phyloP scores from a whole-genome alignment of 2,888 invertebrate species.

The Heliconius cydno region DNA sequence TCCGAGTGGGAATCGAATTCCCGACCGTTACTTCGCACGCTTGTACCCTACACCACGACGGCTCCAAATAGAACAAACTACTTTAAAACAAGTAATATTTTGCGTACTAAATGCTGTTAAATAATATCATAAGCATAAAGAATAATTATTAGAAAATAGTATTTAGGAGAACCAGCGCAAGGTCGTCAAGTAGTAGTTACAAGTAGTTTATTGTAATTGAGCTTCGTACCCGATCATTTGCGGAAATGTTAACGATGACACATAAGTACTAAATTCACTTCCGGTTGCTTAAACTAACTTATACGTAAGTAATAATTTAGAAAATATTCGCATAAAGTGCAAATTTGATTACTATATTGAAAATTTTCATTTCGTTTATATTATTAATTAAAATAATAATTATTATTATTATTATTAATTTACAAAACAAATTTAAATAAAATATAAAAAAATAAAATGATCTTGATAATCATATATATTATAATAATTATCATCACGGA shows the following conservation, averaged over 20 bases:
- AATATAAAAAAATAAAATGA: too few species aligned
- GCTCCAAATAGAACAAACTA: background rate
- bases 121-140: background rate
- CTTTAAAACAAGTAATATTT: background rate
- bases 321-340: background rate
- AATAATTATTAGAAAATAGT: conserved; percentile 36
- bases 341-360: background rate
- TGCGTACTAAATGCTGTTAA: background rate
- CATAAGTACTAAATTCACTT: background rate
- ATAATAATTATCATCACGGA: too few species aligned
- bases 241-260: conserved; percentile 35
- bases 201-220: conserved; percentile 35
- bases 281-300: background rate
- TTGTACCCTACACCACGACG: too few species aligned
- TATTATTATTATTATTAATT: too few species aligned
- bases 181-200: conserved; percentile 45
- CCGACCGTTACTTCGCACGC: too few species aligned
- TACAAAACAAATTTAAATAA: too few species aligned
- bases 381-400: too few species aligned
- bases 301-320: background rate
- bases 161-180: conserved; percentile 50
- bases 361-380: background rate
- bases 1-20: too few species aligned
- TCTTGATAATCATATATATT: too few species aligned
- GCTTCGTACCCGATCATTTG: conserved; percentile 38